Evolutionary conservation across 2,797 vertebrate genomes (phyloP).

Genomic region (Nothura maculosa): DNA sequence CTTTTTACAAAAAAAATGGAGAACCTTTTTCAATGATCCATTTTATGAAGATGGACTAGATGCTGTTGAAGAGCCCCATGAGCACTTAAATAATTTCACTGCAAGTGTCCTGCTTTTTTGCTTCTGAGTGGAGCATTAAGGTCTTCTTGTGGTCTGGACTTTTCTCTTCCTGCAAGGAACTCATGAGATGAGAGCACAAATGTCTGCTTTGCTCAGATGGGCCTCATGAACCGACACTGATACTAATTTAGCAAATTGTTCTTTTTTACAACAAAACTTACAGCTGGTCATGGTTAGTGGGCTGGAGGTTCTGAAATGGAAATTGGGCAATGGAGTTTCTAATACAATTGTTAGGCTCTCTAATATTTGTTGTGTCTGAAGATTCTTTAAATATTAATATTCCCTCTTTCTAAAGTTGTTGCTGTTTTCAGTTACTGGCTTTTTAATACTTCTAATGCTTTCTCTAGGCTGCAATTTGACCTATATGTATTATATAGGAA

Average conservation of each 20-base stretch:
- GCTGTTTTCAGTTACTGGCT: not conserved
- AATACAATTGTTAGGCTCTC: not conserved
- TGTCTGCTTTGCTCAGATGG: not conserved
- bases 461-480: not conserved
- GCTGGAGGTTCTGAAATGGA: not conserved
- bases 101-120: not conserved
- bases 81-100: not conserved
- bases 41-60: not conserved
- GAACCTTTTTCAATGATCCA: not conserved
- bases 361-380: not conserved
- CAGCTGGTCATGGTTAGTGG: not conserved
- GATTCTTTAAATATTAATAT: not conserved
- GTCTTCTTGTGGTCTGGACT: not conserved
- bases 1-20: not conserved
- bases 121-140: not conserved
- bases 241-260: not conserved
- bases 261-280: not conserved
- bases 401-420: not conserved
- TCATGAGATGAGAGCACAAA: not conserved
- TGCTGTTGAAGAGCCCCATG: not conserved
- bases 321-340: not conserved
- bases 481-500: not conserved
- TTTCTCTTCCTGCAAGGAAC: not conserved
- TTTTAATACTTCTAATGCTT: not conserved
- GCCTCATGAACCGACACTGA: not conserved